Percentiles rank a stretch among this genome's conserved stretches.
These are phyloP conservation scores for Noctua pronuba DNA, from an alignment of 2,888 invertebrate genomes.

Conservation along the genomic window DNA sequence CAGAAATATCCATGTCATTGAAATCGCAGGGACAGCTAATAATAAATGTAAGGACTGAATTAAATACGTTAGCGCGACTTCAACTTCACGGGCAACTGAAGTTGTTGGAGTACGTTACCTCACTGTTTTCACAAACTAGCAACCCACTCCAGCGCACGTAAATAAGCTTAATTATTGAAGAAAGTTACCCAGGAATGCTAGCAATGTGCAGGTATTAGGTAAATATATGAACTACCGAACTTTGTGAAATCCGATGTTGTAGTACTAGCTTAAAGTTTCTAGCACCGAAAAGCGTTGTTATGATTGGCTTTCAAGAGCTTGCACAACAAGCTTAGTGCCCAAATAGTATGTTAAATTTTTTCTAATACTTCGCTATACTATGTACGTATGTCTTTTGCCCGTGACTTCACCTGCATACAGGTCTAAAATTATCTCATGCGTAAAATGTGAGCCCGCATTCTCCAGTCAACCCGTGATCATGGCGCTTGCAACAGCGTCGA, in stretches of 20 bases:
- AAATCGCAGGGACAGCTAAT: neutral
- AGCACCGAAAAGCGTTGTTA: neutral
- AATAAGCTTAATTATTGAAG: slow-evolving; percentile 17
- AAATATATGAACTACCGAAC: neutral
- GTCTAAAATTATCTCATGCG: too few relatives aligned
- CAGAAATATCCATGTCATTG: neutral
- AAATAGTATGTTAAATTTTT: too few relatives aligned
- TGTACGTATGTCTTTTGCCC: too few relatives aligned
- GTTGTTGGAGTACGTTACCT: neutral
- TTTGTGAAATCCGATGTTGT: neutral
- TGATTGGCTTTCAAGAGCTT: neutral
- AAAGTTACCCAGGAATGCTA: neutral
- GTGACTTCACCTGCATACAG: too few relatives aligned
- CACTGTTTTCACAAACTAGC: neutral
- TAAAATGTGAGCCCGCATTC: too few relatives aligned
- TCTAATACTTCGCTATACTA: too few relatives aligned
- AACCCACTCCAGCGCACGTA: neutral
- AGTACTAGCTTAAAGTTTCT: neutral
- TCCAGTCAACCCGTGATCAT: too few relatives aligned
- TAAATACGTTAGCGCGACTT: neutral
- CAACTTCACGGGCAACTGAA: neutral
- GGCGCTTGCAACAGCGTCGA: too few relatives aligned
- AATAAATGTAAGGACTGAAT: neutral
- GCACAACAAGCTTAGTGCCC: neutral
- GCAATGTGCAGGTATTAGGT: neutral